A percentile compares a stretch with the other conserved stretches of the same genome.
These are phyloP conservation scores for Hepsetus odoe DNA, from an alignment of 2,113 vertebrate species.

Conservation along the genomic window DNA sequence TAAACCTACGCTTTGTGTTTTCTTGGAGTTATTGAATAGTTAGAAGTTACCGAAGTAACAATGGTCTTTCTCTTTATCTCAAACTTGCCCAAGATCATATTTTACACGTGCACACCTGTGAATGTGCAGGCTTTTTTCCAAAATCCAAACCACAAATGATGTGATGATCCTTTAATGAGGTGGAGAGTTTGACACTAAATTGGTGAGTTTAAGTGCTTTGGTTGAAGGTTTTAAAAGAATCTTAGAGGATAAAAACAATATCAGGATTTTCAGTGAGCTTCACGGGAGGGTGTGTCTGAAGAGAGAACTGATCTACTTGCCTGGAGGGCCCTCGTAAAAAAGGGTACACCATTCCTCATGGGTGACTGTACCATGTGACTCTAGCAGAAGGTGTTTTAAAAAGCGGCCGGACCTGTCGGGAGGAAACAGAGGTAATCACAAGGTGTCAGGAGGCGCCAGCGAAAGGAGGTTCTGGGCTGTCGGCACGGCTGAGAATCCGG, in stretches of 20 bases:
- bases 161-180: no score
- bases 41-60: background rate
- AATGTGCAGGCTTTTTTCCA: background rate
- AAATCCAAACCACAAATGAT: no score
- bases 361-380: slow-evolving; percentile 70
- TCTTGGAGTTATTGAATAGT: background rate
- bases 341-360: slow-evolving; percentile 51
- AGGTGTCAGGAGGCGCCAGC: slow-evolving; percentile 56
- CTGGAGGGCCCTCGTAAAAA: slow-evolving; percentile 61
- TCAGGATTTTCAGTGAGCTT: background rate
- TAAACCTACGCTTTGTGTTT: background rate
- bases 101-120: background rate
- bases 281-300: slow-evolving; percentile 64
- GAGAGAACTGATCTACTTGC: slow-evolving; percentile 60
- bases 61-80: background rate
- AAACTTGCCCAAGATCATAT: background rate
- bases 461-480: slow-evolving; percentile 64
- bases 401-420: slow-evolving; percentile 49
- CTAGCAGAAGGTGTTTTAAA: slow-evolving; percentile 57
- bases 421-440: slow-evolving; percentile 68
- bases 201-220: background rate
- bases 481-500: slow-evolving; percentile 28
- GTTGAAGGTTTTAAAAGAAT: background rate
- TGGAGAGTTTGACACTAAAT: no score
- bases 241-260: slow-evolving; percentile 27